These are phyloP conservation scores for Phenganax subtilis DNA, from an alignment of 92 coral and sea anemone species.

Conservation along the genomic window DNA sequence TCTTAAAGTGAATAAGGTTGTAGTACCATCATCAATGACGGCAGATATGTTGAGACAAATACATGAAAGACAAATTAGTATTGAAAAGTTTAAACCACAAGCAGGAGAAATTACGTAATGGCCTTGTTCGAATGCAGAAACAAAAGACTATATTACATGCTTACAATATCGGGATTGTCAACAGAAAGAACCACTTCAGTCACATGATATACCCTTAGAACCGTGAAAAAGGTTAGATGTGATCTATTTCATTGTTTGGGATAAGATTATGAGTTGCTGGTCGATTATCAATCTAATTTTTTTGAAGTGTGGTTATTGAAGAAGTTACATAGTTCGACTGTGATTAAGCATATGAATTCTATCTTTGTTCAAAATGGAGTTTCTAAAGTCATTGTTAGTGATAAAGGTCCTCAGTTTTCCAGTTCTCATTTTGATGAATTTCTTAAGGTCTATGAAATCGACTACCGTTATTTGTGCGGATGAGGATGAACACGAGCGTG, in stretches of 20 bases:
- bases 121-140: constrained; percentile 1
- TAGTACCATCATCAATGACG: constrained; percentile 6
- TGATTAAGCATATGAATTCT: constrained; percentile 2
- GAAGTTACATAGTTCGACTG: neutral
- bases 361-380: constrained; percentile 7
- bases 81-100: constrained; percentile 2
- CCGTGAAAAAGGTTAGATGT: constrained; percentile 12
- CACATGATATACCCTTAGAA: neutral
- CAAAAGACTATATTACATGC: neutral
- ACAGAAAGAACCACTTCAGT: constrained; percentile 7
- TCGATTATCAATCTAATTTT: constrained; percentile 4
- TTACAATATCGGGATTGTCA: constrained; percentile 11
- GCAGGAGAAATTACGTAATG: constrained; percentile 14
- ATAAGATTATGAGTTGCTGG: neutral
- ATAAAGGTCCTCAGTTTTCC: constrained; percentile 12
- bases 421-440: neutral
- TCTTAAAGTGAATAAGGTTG: constrained; percentile 18
- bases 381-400: neutral
- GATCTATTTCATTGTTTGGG: constrained; percentile 20
- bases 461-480: neutral
- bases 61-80: constrained; percentile 14
- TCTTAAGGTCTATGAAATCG: neutral
- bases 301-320: neutral
- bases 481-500: no score
- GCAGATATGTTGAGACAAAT: constrained; percentile 10